Percentiles rank a stretch among this genome's conserved stretches.
These are phyloP conservation scores for Alectura lathami DNA, from an alignment of 2,113 vertebrate species.

Conservation along the genomic window DNA sequence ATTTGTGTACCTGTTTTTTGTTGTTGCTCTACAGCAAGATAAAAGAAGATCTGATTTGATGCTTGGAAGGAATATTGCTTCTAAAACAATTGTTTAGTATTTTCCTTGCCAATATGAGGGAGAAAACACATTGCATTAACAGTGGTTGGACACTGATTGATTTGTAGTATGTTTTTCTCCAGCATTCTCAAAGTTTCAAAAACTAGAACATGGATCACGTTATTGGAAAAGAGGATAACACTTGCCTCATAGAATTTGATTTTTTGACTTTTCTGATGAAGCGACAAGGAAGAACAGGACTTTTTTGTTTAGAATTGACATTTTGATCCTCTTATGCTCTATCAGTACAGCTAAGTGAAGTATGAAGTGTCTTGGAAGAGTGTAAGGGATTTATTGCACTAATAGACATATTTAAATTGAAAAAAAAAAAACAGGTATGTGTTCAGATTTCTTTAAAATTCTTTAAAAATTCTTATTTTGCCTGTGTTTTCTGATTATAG, in stretches of 20 bases:
- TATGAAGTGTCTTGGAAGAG: background rate
- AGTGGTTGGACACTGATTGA: background rate
- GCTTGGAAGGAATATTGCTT: conserved; percentile 7
- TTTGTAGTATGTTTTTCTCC: conserved; percentile 3
- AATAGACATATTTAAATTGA: background rate
- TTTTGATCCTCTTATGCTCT: background rate
- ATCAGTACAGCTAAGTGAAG: background rate
- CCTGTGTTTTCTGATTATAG: background rate
- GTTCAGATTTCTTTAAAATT: background rate
- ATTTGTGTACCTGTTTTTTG: background rate
- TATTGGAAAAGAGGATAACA: background rate
- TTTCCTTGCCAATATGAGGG: conserved; percentile 2
- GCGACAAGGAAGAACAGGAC: background rate
- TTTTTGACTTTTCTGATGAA: background rate
- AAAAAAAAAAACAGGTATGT: background rate
- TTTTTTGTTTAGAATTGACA: background rate
- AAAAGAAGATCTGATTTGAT: conserved; percentile 17
- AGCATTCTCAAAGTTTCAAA: background rate
- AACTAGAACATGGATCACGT: conserved; percentile 1
- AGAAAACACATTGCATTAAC: background rate
- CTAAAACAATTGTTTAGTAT: conserved; percentile 49
- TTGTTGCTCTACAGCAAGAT: conserved; percentile 15
- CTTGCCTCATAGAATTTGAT: background rate
- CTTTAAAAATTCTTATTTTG: background rate
- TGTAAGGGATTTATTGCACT: background rate